Evolutionary conservation across 1,140 invertebrate species (phyloP), one percentile per base, ranked within the genome.

Genomic region (Eupristina koningsbergeri): DNA sequence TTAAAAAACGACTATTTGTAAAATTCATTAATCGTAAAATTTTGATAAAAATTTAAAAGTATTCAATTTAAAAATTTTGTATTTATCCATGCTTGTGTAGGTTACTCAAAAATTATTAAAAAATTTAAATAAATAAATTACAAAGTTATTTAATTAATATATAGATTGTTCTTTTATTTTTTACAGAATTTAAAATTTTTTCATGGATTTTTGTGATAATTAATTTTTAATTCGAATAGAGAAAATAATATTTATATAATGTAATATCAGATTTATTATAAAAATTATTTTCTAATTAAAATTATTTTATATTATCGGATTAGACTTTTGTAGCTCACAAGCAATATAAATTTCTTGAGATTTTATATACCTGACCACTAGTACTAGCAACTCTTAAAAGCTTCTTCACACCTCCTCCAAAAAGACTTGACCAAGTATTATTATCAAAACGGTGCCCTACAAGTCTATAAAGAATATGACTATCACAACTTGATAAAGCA

Each of bases 351-450:
- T 64, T 64, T 64, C 9, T 58, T 15, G 15, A 58, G 26, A 34
- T 19, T 67, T 36, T 15, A n/a, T 71, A 45, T 87, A 89, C 90
- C 87, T 91, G 90, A 61, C 86, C 91, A 86, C 85, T 93, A 76
- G 93, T 93, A 79, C 93, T 95, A 2, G 97, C 96, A 75, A 97
- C 97, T 77, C 96, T 94, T 0, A 98, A 92, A 74, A 99, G 91
- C 87, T 98, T 96, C 87, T 98, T 97, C 9, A 98, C 97, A 41
- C 98, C 98, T 31, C 98, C 99, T 47, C 99, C 98, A 91, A 98
- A 99, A 63, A 99, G 93, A 17, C 94, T 94, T 0, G 96, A 89
- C 96, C 98, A 99, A 0, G 96, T 96, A 50, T 94, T 93, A 47
- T 95, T 94, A 83, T 95, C 94, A 83, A 99, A 96, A 58, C 94